phyloP scores from a whole-genome alignment of 2,888 invertebrate genomes.

The Hecatera dysodea region DNA sequence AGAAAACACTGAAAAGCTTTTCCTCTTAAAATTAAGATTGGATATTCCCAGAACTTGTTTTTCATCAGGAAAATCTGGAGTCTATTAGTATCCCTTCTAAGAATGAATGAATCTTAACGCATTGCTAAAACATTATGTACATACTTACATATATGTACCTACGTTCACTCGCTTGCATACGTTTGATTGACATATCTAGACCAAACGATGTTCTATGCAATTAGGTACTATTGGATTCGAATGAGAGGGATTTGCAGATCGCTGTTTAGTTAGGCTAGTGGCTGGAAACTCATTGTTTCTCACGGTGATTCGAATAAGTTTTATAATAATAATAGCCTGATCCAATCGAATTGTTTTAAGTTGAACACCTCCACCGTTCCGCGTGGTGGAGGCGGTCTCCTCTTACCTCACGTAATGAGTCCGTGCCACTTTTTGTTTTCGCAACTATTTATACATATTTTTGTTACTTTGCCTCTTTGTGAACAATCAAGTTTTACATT shows the following conservation, averaged over 20 bases:
- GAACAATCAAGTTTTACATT: constrained; percentile 45
- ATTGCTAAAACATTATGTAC: constrained; percentile 57
- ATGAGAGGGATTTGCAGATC: constrained; percentile 65
- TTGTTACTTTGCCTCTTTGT: constrained; percentile 67
- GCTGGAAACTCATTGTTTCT: constrained; percentile 65
- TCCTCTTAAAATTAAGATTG: constrained; percentile 24
- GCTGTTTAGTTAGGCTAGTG: constrained; percentile 19
- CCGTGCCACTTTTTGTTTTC: constrained; percentile 74
- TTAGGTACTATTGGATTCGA: constrained; percentile 50
- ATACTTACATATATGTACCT: no score
- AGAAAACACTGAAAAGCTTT: constrained; percentile 1
- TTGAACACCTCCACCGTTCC: constrained; percentile 71
- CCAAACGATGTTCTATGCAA: constrained; percentile 65
- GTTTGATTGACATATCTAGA: constrained; percentile 81
- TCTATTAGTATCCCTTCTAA: constrained; percentile 24
- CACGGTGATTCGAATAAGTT: constrained; percentile 58
- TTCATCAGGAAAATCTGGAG: constrained; percentile 12
- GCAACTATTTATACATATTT: constrained; percentile 69
- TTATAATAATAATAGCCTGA: constrained; percentile 63
- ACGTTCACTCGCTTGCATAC: constrained; percentile 69
- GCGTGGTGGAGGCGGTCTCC: constrained; percentile 69
- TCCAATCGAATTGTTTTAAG: constrained; percentile 71
- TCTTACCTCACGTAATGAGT: constrained; percentile 75
- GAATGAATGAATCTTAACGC: constrained; percentile 45
- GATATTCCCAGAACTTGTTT: constrained; percentile 30